Evolutionary conservation across 1,140 invertebrate species (phyloP).

Genomic region (Drosophila seguyi): DNA sequence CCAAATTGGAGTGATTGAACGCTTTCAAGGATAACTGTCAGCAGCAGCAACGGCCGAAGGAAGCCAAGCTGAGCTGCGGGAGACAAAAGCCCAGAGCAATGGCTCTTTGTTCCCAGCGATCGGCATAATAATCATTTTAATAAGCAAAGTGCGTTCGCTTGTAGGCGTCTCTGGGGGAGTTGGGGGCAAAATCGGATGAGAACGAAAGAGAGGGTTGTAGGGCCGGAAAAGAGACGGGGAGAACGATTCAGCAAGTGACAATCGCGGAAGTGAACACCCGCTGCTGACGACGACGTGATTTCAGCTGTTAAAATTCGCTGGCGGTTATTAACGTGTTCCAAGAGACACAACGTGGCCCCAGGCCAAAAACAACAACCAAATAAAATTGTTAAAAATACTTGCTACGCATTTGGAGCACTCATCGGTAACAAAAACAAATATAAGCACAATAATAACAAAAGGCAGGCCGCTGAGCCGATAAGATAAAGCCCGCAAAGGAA

Average conservation of each 20-base stretch:
- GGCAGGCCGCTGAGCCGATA: constrained; percentile 20
- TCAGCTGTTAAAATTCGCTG: constrained; percentile 53
- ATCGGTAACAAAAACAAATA: constrained; percentile 18
- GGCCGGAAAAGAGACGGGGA: constrained; percentile 4
- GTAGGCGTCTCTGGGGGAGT: constrained; percentile 32
- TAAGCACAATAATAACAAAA: constrained; percentile 22
- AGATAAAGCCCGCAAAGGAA: constrained; percentile 39
- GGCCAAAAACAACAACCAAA: constrained; percentile 47
- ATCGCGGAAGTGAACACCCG: constrained; percentile 63
- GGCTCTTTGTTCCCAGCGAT: constrained; percentile 44
- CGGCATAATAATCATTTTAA: constrained; percentile 32
- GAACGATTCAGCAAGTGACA: constrained; percentile 53
- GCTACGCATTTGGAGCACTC: constrained; percentile 46
- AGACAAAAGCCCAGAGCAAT: constrained; percentile 20
- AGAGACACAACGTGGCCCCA: constrained; percentile 72
- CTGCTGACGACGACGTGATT: constrained; percentile 63
- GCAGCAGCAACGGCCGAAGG: constrained; percentile 6
- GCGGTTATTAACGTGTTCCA: constrained; percentile 71
- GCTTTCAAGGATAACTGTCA: constrained; percentile 71
- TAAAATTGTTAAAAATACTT: constrained; percentile 65
- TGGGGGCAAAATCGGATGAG: not conserved
- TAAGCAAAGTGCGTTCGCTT: constrained; percentile 36
- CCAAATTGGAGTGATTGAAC: constrained; percentile 66
- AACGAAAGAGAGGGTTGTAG: not conserved
- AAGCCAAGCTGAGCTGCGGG: constrained; percentile 15